phyloP scores from a whole-genome alignment of 2,888 invertebrate genomes.

The Marronus borbonicus region DNA sequence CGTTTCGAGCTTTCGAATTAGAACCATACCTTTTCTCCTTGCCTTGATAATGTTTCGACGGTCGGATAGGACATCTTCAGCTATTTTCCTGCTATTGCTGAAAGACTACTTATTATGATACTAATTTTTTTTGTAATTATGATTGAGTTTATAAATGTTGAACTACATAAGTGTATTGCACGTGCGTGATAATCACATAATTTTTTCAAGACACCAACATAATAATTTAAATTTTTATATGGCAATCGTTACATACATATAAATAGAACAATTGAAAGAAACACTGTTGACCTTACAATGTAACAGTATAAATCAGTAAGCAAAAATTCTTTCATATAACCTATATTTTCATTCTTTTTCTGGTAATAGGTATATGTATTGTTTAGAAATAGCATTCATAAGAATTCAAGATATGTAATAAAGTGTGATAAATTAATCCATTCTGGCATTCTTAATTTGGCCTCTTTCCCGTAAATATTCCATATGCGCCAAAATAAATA shows the following conservation, averaged over 20 bases:
- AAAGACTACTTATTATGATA: slow-evolving; percentile 22
- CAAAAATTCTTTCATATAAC: too few species aligned
- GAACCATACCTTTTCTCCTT: slow-evolving; percentile 21
- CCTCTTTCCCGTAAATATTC: not conserved
- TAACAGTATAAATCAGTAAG: too few species aligned
- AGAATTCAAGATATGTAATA: not conserved
- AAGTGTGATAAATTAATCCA: slow-evolving; percentile 1
- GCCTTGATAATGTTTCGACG: not conserved
- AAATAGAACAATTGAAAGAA: too few species aligned
- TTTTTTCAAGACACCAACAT: too few species aligned
- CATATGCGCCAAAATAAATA: not conserved
- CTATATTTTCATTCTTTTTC: too few species aligned
- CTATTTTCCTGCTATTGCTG: not conserved
- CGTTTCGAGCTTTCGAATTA: not conserved
- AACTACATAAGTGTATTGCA: too few species aligned
- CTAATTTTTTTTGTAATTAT: too few species aligned
- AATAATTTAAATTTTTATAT: too few species aligned
- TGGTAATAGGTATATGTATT: not conserved
- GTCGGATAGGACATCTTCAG: not conserved
- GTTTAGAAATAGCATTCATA: not conserved
- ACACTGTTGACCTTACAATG: too few species aligned
- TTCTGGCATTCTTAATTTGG: not conserved
- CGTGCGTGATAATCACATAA: too few species aligned
- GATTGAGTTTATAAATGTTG: too few species aligned
- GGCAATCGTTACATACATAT: too few species aligned